Conservation (phyloP, 2,797 vertebrate genomes). For the Acipenser oxyrinchus region DNA sequence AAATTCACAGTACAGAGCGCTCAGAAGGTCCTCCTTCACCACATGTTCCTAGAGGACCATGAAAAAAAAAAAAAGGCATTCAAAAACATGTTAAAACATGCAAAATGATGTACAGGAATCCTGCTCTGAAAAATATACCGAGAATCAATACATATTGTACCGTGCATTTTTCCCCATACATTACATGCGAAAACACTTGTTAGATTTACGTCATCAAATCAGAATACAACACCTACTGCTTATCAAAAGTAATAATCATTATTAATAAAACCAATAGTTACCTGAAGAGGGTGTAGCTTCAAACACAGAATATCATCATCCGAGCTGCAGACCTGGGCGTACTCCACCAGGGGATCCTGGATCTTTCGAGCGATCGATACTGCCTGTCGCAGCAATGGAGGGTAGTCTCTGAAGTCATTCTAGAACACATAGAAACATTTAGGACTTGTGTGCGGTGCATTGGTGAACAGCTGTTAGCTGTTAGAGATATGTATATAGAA, state of each 20-base stretch:
- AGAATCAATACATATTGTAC: too few species aligned
- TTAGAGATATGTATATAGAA: too few species aligned
- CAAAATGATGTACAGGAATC: too few species aligned
- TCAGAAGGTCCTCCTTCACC: slow-evolving; percentile 90
- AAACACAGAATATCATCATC: slow-evolving; percentile 96
- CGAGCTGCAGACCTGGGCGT: slow-evolving; percentile 90
- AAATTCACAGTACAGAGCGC: slow-evolving; percentile 88
- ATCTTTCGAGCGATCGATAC: slow-evolving; percentile 92
- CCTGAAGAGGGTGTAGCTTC: slow-evolving; percentile 92
- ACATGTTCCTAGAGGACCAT: slow-evolving; percentile 75
- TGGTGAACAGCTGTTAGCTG: too few species aligned
- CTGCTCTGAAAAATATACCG: too few species aligned
- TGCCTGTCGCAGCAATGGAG: slow-evolving; percentile 86
- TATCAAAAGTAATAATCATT: too few species aligned
- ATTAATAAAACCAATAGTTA: slow-evolving; percentile 34
- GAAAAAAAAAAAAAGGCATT: slow-evolving; percentile 5
- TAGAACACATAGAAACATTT: slow-evolving; percentile 33
- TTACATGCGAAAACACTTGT: too few species aligned
- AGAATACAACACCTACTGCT: too few species aligned
- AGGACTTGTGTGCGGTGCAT: not conserved
- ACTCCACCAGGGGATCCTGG: slow-evolving; percentile 93
- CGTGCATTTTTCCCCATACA: too few species aligned
- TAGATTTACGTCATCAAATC: too few species aligned
- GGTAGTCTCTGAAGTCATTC: slow-evolving; percentile 93
- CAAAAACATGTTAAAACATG: too few species aligned